Evolutionary conservation across 2,797 vertebrate genomes (phyloP), one percentile per base, ranked within the genome.

Genomic region (Syndactyla subalaris): DNA sequence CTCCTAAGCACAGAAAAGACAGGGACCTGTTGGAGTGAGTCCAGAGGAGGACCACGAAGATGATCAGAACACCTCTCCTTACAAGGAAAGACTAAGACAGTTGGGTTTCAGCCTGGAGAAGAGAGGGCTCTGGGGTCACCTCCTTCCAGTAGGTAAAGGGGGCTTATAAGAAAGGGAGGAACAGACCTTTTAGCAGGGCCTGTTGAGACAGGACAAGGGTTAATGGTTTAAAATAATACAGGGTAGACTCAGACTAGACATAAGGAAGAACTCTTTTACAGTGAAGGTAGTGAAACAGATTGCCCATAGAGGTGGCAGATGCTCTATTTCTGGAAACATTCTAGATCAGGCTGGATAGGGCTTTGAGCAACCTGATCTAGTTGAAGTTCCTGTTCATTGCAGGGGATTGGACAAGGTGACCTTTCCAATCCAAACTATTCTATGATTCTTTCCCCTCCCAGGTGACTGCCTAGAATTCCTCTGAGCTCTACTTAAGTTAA

Each of bases 11-110:
- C 4, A 48, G 5, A 4, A 48, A 1, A 1, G 21, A 30, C 14
- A n/a, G 3, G 11, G 63, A 39, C 2, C 16, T 39, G 7, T 1
- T 54, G 38, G 15, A 62, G 2, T 0, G 6, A 59, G 13, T 0
- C 39, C 23, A 43, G 32, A 2, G 22, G 3, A 54, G 46, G 34
- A 45, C 12, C 52, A 36, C 32, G 1, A 7, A 27, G 30, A 17
- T 15, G 11, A 9, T 43, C 26, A 67, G 59, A 78, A 4, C 24
- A 34, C 5, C 45, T 71, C n/a, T 46, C 21, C 51, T 29, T 12
- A 8, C 21, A 26, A 39, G 7, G 8, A 27, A 14, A 73, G 26
- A 39, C 13, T 66, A 74, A 90, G 17, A 58, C 26, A 66, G 11
- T 5, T 0, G 0, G 18, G 34, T 4, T 6, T 79, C 19, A 2